Conservation (phyloP, 2,797 vertebrate genomes). For the Rhynchotus rufescens region DNA sequence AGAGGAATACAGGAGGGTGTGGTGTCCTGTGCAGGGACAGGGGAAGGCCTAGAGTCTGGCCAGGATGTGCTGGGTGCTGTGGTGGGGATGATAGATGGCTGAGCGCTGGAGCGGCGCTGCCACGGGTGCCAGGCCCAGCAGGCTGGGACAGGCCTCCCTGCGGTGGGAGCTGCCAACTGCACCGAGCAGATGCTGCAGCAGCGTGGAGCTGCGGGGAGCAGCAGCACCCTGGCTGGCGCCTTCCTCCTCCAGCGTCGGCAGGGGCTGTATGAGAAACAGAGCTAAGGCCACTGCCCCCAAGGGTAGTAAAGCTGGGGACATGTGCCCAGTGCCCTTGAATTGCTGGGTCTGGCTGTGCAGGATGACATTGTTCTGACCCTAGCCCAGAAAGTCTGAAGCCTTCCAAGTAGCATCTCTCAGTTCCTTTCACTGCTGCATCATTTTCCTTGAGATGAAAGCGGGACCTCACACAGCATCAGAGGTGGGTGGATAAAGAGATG, state of each 20-base stretch:
- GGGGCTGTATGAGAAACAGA: neutral
- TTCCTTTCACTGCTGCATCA: neutral
- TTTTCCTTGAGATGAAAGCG: neutral
- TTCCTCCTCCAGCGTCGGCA: accelerated
- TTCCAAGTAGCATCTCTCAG: neutral
- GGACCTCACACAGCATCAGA: neutral
- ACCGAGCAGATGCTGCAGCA: neutral
- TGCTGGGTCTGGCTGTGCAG: neutral
- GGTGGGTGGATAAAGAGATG: neutral
- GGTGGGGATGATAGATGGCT: neutral
- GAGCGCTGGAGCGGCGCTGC: neutral
- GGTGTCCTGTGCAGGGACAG: accelerated
- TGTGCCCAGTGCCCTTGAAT: neutral
- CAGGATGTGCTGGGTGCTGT: neutral
- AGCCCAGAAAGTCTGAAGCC: neutral
- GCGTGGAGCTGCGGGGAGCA: neutral
- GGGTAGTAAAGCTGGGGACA: neutral
- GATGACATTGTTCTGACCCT: neutral
- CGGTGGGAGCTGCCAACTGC: accelerated
- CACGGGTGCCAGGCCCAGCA: neutral
- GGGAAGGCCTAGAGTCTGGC: neutral
- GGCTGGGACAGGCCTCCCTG: neutral
- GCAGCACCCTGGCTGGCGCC: neutral
- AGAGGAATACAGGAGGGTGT: neutral
- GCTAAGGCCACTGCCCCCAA: neutral